These are phyloP conservation scores for Poecilia gillii DNA, from an alignment of 2,797 vertebrate species.

Conservation along the genomic window DNA sequence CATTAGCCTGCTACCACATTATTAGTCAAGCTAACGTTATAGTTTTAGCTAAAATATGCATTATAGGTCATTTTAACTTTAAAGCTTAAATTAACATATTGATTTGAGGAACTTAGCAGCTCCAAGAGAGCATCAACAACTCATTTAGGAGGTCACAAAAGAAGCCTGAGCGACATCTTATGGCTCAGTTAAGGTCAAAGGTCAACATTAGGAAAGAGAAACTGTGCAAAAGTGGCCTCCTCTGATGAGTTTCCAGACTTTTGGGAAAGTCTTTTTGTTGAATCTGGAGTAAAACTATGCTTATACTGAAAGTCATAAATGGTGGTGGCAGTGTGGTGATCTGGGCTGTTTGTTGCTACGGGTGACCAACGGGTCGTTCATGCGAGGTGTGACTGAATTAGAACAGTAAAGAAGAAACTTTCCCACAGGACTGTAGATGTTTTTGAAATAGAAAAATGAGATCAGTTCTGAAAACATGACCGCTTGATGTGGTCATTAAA, in stretches of 20 bases:
- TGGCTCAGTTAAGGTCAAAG: neutral
- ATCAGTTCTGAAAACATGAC: neutral
- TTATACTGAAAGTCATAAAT: neutral
- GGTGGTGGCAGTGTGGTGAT: neutral
- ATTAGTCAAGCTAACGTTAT: no score
- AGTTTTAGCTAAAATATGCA: no score
- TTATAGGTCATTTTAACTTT: no score
- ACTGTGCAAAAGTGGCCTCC: neutral
- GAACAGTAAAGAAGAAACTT: neutral
- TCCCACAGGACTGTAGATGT: slow-evolving; percentile 3
- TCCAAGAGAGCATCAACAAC: neutral
- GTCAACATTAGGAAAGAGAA: neutral
- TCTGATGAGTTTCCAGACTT: neutral
- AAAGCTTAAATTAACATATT: no score
- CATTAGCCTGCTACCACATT: no score
- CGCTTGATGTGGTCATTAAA: neutral
- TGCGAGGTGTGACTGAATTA: neutral
- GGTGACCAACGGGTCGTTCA: neutral
- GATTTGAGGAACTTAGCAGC: neutral
- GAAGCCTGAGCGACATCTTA: neutral
- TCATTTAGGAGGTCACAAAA: neutral
- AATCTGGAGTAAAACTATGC: neutral
- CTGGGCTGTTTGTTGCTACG: neutral
- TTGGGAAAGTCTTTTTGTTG: neutral
- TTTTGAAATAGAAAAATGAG: neutral